These are phyloP conservation scores for Neelides folsomi DNA, from an alignment of 2,888 invertebrate genomes.

Conservation along the genomic window DNA sequence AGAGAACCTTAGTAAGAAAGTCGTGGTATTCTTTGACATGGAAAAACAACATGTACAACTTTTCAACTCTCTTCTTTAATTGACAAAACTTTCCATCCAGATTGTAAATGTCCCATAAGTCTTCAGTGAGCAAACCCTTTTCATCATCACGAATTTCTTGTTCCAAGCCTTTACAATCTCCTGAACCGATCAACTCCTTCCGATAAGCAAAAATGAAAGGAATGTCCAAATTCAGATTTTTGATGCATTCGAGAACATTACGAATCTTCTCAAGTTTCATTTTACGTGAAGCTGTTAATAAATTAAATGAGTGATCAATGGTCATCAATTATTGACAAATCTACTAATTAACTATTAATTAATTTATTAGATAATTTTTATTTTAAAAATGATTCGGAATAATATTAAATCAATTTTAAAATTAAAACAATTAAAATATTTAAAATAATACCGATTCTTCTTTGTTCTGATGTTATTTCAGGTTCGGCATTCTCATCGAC, in stretches of 20 bases:
- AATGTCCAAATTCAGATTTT: conserved; percentile 1
- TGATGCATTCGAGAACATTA: not conserved
- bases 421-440: no score
- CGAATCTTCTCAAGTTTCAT: not conserved
- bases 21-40: not conserved
- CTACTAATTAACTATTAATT: no score
- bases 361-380: no score
- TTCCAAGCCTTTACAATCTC: no score
- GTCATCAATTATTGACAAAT: no score
- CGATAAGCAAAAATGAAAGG: conserved; percentile 1
- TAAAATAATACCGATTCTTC: no score
- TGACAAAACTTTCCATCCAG: not conserved
- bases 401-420: no score
- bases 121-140: not conserved
- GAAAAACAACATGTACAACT: not conserved
- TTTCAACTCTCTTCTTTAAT: not conserved
- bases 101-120: conserved; percentile 1
- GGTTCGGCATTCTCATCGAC: no score
- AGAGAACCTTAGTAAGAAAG: no score
- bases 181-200: not conserved
- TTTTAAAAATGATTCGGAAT: no score
- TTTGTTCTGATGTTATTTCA: no score
- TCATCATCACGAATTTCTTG: not conserved
- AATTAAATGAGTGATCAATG: no score
- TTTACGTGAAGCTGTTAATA: not conserved